Percentiles rank a stretch among this genome's conserved stretches.
Evolutionary conservation across 2,888 invertebrate genomes (phyloP).

Genomic region (Cephonodes hylas): DNA sequence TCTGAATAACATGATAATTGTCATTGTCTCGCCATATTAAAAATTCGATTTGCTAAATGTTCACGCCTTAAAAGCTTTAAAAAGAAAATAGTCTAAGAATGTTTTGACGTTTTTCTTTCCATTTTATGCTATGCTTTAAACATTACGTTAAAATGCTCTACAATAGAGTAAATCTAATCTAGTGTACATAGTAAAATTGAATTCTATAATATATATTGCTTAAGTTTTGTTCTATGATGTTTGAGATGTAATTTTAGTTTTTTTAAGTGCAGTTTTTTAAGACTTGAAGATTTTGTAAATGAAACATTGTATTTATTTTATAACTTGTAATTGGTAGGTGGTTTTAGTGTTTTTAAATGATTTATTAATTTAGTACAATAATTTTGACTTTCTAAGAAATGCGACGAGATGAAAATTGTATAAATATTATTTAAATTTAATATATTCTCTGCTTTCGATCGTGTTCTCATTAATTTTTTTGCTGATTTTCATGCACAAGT

Average conservation of each 20-base stretch:
- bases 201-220: background rate
- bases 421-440: background rate
- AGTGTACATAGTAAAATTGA: background rate
- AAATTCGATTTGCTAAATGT: no score
- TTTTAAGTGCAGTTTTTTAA: conserved; percentile 11
- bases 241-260: conserved; percentile 14
- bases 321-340: conserved; percentile 10
- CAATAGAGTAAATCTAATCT: background rate
- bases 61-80: background rate
- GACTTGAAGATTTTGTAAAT: background rate
- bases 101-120: no score
- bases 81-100: background rate
- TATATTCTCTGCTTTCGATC: no score
- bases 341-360: background rate
- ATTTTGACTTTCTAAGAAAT: background rate
- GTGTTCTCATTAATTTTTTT: no score
- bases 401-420: background rate
- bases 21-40: background rate
- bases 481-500: no score
- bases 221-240: background rate
- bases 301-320: conserved; percentile 6
- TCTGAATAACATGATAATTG: background rate
- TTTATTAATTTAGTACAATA: background rate
- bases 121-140: background rate
- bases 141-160: background rate